phyloP scores from a whole-genome alignment of 2,113 vertebrate species.

The Malurus cyaneus region DNA sequence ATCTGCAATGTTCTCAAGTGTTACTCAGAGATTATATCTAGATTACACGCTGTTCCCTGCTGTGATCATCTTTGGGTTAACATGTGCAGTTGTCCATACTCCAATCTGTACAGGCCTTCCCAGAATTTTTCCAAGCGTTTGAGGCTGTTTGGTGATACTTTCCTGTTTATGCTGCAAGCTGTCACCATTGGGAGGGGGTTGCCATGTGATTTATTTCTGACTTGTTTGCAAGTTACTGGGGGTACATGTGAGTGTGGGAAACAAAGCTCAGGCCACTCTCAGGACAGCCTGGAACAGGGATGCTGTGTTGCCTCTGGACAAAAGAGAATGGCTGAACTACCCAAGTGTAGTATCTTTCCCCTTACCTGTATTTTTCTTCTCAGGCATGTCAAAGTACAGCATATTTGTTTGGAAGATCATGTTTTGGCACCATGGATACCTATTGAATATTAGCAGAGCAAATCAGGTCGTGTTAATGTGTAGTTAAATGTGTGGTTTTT shows the following conservation, averaged over 20 bases:
- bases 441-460: neutral
- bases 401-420: neutral
- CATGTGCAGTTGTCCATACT: neutral
- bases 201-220: neutral
- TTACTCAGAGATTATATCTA: neutral
- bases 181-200: neutral
- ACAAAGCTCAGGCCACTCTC: neutral
- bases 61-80: neutral
- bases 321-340: neutral
- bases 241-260: neutral
- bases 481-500: neutral
- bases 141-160: neutral
- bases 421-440: neutral
- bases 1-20: accelerated
- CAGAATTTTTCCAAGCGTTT: neutral
- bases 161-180: neutral
- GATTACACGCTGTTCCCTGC: accelerated
- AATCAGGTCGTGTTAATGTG: neutral
- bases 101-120: accelerated
- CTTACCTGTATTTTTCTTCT: neutral
- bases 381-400: neutral
- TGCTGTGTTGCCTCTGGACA: neutral
- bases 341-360: neutral
- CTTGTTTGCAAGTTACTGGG: neutral
- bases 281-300: neutral